A percentile compares a stretch with the other conserved stretches of the same genome.
These are phyloP conservation scores for Tautogolabrus adspersus DNA, from an alignment of 2,113 vertebrate genomes.

Conservation along the genomic window DNA sequence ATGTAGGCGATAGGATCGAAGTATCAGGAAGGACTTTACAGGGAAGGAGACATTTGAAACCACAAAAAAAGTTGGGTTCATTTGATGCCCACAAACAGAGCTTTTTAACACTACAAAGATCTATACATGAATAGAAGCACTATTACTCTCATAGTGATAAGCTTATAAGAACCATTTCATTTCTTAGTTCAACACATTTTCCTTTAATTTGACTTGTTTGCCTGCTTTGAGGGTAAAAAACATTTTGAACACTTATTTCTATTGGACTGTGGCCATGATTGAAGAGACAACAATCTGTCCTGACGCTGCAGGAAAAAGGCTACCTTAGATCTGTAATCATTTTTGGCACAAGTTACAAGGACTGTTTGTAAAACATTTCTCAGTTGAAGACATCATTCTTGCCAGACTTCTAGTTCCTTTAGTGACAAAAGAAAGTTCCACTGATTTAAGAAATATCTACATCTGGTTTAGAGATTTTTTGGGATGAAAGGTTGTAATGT, in stretches of 20 bases:
- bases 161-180: too few species aligned
- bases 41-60: background rate
- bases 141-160: background rate
- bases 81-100: background rate
- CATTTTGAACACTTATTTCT: too few species aligned
- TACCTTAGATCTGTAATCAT: background rate
- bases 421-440: background rate
- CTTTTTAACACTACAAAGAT: too few species aligned
- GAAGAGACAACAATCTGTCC: too few species aligned
- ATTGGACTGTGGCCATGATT: too few species aligned
- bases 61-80: too few species aligned
- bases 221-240: too few species aligned
- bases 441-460: background rate
- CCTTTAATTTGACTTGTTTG: too few species aligned
- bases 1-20: background rate
- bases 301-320: background rate
- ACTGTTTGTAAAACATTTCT: background rate
- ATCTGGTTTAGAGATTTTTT: too few species aligned
- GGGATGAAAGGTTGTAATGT: too few species aligned
- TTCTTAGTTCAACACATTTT: too few species aligned
- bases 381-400: background rate
- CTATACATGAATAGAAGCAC: background rate
- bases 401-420: background rate
- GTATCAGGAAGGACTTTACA: background rate
- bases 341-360: background rate